Evolutionary conservation across 2,888 invertebrate genomes (phyloP), one percentile per base, ranked within the genome.

Genomic region (Drosophila ezoana): DNA sequence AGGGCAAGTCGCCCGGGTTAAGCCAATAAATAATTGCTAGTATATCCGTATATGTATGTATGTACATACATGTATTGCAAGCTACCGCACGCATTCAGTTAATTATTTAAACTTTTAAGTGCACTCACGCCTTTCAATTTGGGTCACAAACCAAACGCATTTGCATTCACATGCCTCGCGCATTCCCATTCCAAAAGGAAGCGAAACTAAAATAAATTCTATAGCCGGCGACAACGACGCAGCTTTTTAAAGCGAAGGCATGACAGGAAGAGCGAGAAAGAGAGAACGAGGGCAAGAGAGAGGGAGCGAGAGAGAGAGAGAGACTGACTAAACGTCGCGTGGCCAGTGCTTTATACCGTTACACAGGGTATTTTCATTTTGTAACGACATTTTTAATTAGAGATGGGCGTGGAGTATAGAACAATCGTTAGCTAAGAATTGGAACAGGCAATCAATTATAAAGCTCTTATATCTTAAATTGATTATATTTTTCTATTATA

Each of bases 281-380:
- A 32, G 13, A 11, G 38, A 14, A 23, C 3, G 11, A 6, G 9
- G 13, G 38, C 43, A 10, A 48, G 16, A 47, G 16, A 44, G 52
- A 41, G 2, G 14, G 32, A 13, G 43, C 10, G 49, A 14, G 33
- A 44, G 43, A 40, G 14, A 41, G 14, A 18, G 41, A 48, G 35
- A 43, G 48, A 32, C 61, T 23, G 53, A 47, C 35, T 58, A 49
- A 61, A 54, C 76, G 76, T 72, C 73, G 85, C 73, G 64, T 84
- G 79, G 76, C 70, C 75, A 78, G 78, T 72, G 77, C n/a, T 62
- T 35, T 23, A 71, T 61, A 38, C 60, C 20, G 37, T 61, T 14
- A 10, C 16, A 11, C 9, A 35, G 0, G 1, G n/a, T 13, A 40
- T 37, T 16, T 0, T 11, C 8, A 38, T 2, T 33, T 20, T 16